Percentiles rank a stretch among this genome's conserved stretches.
Evolutionary conservation across 2,797 vertebrate genomes (phyloP).

Genomic region (Enteromius treurensis): DNA sequence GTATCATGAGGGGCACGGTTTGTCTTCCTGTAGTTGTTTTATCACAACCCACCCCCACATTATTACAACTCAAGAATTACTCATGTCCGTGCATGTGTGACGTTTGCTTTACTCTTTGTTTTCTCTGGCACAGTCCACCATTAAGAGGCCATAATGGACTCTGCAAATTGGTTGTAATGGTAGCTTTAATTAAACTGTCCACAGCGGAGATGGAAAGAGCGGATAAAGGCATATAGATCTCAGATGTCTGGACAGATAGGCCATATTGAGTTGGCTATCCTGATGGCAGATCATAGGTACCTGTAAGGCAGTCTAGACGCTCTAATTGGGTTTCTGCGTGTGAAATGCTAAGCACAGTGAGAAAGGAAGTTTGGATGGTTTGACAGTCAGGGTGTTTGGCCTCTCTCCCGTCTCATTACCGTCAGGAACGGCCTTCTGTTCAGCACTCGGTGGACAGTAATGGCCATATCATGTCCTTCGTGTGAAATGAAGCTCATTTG

Average conservation of each 20-base stretch:
- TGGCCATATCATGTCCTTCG: slow-evolving; percentile 38
- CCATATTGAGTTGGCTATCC: slow-evolving; percentile 35
- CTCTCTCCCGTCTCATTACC: slow-evolving; percentile 54
- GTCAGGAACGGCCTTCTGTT: slow-evolving; percentile 34
- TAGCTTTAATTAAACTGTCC: slow-evolving; percentile 79
- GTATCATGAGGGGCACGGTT: not conserved
- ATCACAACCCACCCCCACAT: slow-evolving; percentile 17
- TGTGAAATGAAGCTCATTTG: slow-evolving; percentile 56
- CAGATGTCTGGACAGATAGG: slow-evolving; percentile 38
- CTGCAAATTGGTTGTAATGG: slow-evolving; percentile 76
- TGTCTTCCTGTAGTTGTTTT: slow-evolving; percentile 18
- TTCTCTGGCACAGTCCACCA: slow-evolving; percentile 16
- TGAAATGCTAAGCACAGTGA: slow-evolving; percentile 42
- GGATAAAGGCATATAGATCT: slow-evolving; percentile 52
- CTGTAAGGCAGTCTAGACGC: slow-evolving; percentile 46
- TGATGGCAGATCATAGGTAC: slow-evolving; percentile 38
- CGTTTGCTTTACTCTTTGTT: slow-evolving; percentile 33
- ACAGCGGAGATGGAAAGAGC: slow-evolving; percentile 35
- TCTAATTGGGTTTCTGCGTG: slow-evolving; percentile 50
- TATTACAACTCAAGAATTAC: slow-evolving; percentile 21
- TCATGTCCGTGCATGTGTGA: not conserved
- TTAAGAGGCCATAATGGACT: slow-evolving; percentile 54
- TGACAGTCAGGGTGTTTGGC: slow-evolving; percentile 36
- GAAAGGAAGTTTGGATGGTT: slow-evolving; percentile 16
- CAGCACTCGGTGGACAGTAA: slow-evolving; percentile 42